Evolutionary conservation across 2,113 vertebrate species (phyloP).

Genomic region (Notechis scutatus): DNA sequence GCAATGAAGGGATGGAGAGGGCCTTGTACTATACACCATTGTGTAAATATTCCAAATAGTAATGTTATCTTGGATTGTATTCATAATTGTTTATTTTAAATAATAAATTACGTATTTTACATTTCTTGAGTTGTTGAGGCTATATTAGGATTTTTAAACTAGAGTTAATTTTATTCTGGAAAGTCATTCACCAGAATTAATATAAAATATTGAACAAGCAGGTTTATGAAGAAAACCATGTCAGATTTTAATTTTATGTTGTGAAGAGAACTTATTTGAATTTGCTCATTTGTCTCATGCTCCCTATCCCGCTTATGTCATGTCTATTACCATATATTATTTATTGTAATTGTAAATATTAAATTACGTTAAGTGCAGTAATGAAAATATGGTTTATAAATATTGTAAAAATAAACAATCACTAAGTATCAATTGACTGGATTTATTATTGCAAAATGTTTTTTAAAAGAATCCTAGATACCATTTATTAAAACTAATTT

Average conservation of each 20-base stretch:
- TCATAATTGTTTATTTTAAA: not conserved
- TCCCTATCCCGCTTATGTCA: not conserved
- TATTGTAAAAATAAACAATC: not conserved
- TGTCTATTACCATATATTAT: not conserved
- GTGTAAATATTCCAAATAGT: not conserved
- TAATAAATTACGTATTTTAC: not conserved
- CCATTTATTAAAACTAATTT: not conserved
- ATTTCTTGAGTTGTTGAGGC: not conserved
- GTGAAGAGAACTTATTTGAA: not conserved
- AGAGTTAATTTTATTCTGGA: not conserved
- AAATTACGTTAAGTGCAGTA: not conserved
- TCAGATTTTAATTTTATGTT: not conserved
- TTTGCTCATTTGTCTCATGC: not conserved
- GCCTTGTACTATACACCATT: not conserved
- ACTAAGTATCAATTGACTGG: not conserved
- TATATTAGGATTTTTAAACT: not conserved
- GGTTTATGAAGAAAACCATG: not conserved
- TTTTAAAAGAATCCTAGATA: not conserved
- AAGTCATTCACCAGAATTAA: not conserved
- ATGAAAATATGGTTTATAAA: not conserved
- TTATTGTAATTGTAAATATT: not conserved
- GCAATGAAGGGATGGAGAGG: not conserved
- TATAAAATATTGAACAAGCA: not conserved
- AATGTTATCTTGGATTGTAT: not conserved
- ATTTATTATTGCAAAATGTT: not conserved